Percentiles rank a stretch among this genome's conserved stretches.
Conservation (phyloP, 2,888 invertebrate genomes). For the Patella pellucida region DNA sequence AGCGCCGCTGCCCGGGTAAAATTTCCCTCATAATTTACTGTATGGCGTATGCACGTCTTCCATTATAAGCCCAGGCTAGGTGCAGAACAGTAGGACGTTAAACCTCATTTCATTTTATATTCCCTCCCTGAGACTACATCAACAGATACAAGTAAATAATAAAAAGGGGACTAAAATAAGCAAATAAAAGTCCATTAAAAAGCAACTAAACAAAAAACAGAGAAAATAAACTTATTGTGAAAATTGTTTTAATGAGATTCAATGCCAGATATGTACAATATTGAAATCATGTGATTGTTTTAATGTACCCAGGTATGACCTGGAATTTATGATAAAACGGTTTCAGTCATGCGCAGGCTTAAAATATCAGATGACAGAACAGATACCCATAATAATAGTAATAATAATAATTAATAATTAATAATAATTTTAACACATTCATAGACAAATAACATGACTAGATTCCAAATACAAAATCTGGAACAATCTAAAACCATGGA, state of each 20-base stretch:
- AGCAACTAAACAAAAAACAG: neutral
- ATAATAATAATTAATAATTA: neutral
- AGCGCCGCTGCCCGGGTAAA: too few species aligned
- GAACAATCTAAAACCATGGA: slow-evolving; percentile 3
- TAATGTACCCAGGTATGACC: neutral
- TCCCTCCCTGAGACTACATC: too few species aligned
- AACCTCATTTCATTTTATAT: too few species aligned
- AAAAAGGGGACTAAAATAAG: too few species aligned
- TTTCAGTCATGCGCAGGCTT: neutral
- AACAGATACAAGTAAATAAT: too few species aligned
- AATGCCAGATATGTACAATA: slow-evolving; percentile 10
- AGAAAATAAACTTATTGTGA: neutral
- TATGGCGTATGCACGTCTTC: too few species aligned
- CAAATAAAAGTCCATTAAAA: too few species aligned
- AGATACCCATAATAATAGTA: slow-evolving; percentile 5
- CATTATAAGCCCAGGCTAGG: too few species aligned
- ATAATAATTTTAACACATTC: slow-evolving; percentile 5
- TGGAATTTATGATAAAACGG: neutral
- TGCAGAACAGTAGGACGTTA: too few species aligned
- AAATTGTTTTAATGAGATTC: slow-evolving; percentile 10
- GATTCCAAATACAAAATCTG: slow-evolving; percentile 1
- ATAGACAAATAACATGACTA: neutral
- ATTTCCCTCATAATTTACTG: too few species aligned
- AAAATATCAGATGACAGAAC: neutral
- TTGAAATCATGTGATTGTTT: neutral